Base-by-base conservation (phyloP, 2,888 invertebrate species). In the Leuctra nigra region DNA sequence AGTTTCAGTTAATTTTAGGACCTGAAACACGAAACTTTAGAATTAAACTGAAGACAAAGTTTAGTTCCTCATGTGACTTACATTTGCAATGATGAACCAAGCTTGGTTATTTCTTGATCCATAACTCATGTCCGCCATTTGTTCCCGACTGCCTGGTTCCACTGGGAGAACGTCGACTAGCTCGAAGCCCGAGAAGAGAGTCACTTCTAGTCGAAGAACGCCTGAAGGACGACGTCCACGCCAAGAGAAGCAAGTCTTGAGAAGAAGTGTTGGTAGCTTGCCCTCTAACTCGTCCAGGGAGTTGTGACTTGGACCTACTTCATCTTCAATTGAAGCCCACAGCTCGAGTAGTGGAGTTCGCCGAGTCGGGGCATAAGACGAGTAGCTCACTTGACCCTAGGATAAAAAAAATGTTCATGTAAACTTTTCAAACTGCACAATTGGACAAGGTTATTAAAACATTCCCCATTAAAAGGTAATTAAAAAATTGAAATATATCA, bases 21-120 rank as follows among this genome's bases (percentile, higher is more conserved):
- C n/a, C n/a, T n/a, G n/a, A n/a, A n/a, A n/a, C n/a, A n/a, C n/a
- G n/a, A n/a, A n/a, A n/a, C n/a, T n/a, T n/a, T n/a, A n/a, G n/a
- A n/a, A n/a, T n/a, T n/a, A n/a, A n/a, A n/a, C n/a, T n/a, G n/a
- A n/a, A n/a, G n/a, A n/a, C n/a, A n/a, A n/a, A n/a, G n/a, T n/a
- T n/a, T n/a, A n/a, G n/a, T n/a, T n/a, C n/a, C n/a, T n/a, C n/a
- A n/a, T n/a, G n/a, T n/a, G n/a, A n/a, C 78, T 76, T 68, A 83
- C 79, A 66, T 83, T 82, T 18, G 80, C 78, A 68, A 83, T 81
- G 44, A 81, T 77, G 67, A 83, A 82, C 83, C 83, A 83, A 9
- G 81, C 73, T 9, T 78, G 78, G 65, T 83, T 81, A 11, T 77
- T 78, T 58, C 78, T 73, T 4, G 78, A 79, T 4, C 81, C 82